Conservation (phyloP, 1,140 invertebrate genomes). For the Gonioctena quinquepunctata region DNA sequence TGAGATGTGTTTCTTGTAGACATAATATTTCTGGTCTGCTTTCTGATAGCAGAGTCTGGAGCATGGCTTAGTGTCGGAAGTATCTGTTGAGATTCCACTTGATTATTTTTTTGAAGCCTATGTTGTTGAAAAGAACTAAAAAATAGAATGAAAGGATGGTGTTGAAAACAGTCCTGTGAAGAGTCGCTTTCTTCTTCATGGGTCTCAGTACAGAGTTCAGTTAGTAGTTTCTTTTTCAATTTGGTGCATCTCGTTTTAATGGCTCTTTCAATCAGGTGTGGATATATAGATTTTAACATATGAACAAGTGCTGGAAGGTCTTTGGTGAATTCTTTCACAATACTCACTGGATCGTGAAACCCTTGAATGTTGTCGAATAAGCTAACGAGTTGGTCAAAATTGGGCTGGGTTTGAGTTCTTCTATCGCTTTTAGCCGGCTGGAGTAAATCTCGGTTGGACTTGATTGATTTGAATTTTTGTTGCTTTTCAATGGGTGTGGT, state of each 20-base stretch:
- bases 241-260: constrained; percentile 8
- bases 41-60: not conserved
- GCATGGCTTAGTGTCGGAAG: not conserved
- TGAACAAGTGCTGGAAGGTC: not conserved
- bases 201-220: not conserved
- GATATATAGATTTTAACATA: not conserved
- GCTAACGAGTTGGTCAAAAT: not conserved
- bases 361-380: not conserved
- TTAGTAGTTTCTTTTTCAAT: not conserved
- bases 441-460: no score
- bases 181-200: not conserved
- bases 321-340: not conserved
- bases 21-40: not conserved
- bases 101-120: no score
- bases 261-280: not conserved
- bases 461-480: no score
- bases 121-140: not conserved
- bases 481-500: no score
- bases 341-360: not conserved
- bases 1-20: not conserved
- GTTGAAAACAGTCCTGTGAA: not conserved
- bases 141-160: not conserved
- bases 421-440: no score
- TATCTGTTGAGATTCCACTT: not conserved
- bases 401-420: not conserved